Evolutionary conservation across 2,888 invertebrate species (phyloP).

Genomic region (Thera britannica): DNA sequence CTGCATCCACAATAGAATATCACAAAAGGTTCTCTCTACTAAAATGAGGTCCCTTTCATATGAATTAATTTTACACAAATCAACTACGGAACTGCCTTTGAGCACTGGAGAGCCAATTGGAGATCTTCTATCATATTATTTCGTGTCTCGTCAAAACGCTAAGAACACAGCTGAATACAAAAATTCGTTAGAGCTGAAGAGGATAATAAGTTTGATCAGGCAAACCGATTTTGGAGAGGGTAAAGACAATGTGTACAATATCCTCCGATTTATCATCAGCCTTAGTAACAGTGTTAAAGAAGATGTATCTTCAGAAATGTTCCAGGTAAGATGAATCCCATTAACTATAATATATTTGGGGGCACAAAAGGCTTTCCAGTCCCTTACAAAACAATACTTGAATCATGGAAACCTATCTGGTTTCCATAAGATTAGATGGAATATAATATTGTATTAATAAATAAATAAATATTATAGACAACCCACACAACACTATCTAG

Average conservation of each 20-base stretch:
- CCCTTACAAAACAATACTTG: too few species aligned
- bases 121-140: constrained; percentile 70
- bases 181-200: constrained; percentile 65
- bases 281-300: constrained; percentile 64
- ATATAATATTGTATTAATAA: too few species aligned
- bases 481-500: too few species aligned
- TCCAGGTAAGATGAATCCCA: constrained; percentile 58
- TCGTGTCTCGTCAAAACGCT: constrained; percentile 62
- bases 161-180: constrained; percentile 73
- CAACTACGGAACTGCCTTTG: constrained; percentile 52
- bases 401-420: too few species aligned
- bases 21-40: constrained; percentile 59
- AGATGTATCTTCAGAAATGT: constrained; percentile 65
- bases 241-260: constrained; percentile 58
- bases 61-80: constrained; percentile 75
- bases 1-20: constrained; percentile 57
- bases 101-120: constrained; percentile 62
- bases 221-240: constrained; percentile 59
- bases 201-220: constrained; percentile 59
- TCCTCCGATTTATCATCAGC: constrained; percentile 63
- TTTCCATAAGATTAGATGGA: too few species aligned
- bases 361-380: too few species aligned
- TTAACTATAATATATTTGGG: not conserved
- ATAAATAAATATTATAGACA: too few species aligned
- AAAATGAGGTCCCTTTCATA: constrained; percentile 74